Evolutionary conservation across 2,888 invertebrate genomes (phyloP), one percentile per base, ranked within the genome.

Genomic region (Aphidoletes aphidimyza): DNA sequence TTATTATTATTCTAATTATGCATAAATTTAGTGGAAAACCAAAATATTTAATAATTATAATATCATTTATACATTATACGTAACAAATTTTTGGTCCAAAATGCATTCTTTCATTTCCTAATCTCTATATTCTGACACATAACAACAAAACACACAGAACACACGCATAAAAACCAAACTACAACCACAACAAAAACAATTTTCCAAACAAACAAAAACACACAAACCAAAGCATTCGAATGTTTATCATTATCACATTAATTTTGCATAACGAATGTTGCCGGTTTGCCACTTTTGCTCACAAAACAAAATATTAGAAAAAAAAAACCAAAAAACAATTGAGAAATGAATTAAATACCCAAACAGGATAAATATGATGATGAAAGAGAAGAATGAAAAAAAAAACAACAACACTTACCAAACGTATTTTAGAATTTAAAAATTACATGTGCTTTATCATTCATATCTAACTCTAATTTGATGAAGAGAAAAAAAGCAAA

Each of bases 361-460:
- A 30, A 11, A 30, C 8, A 69, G 30, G 1, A 69, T 0, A 5
- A 69, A 47, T 19, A 39, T 39, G 11, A 39, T 5, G 39, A 39
- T 11, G 39, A 39, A 39, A 39, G 11, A 39, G 11, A 39, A 39
- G 11, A 39, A 39, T 39, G 39, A 39, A 39, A 39, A 39, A 39
- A 47, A 47, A 26, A 30, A 69, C 26, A 26, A 11, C 3, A 54
- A 26, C 26, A 69, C 14, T 54, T 22, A 69, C 26, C 34, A 30
- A 69, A 17, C n/a, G n/a, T 30, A 69, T 30, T 69, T 69, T 69
- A 69, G 69, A 9, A 69, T 69, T n/a, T 69, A 69, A 69, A 30
- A 22, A 54, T 54, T 54, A 69, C 69, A 69, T 69, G 69, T 69
- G 69, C 69, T 69, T 69, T 69, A 69, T 69, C 69, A 69, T 69